These are phyloP conservation scores for Pelochelys cantorii DNA, from an alignment of 2,797 vertebrate genomes.

Conservation along the genomic window DNA sequence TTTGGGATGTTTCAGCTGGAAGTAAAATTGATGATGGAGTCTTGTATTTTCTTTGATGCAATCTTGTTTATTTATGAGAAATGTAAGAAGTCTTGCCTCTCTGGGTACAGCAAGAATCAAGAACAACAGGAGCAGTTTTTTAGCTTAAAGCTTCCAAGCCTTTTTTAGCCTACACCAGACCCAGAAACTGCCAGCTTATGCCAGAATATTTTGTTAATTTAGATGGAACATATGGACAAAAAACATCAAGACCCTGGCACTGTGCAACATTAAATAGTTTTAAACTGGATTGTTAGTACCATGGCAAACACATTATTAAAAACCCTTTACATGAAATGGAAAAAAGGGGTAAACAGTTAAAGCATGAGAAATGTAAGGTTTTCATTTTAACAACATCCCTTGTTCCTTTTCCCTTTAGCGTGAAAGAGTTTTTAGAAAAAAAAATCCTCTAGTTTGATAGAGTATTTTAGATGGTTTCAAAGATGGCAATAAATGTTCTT, in stretches of 20 bases:
- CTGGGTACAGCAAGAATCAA: not conserved
- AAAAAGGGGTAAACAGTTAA: not conserved
- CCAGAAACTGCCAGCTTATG: not conserved
- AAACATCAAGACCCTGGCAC: not conserved
- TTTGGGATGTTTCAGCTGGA: not conserved
- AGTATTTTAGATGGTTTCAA: not conserved
- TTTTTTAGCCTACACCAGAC: not conserved
- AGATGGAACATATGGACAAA: not conserved
- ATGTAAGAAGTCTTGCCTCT: not conserved
- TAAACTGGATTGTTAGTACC: not conserved
- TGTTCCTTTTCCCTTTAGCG: not conserved
- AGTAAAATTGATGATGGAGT: not conserved
- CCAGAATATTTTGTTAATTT: not conserved
- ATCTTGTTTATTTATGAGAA: not conserved
- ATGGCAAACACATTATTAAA: not conserved
- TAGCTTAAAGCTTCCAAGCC: not conserved
- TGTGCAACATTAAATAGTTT: not conserved
- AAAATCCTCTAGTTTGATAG: not conserved
- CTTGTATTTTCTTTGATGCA: not conserved
- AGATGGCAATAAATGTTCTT: not conserved
- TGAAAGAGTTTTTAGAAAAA: not conserved
- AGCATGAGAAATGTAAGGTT: not conserved
- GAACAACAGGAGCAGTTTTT: not conserved
- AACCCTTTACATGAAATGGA: not conserved
- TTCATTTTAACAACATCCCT: not conserved